phyloP scores from a whole-genome alignment of 2,113 vertebrate species.

The Tachysurus fulvidraco region DNA sequence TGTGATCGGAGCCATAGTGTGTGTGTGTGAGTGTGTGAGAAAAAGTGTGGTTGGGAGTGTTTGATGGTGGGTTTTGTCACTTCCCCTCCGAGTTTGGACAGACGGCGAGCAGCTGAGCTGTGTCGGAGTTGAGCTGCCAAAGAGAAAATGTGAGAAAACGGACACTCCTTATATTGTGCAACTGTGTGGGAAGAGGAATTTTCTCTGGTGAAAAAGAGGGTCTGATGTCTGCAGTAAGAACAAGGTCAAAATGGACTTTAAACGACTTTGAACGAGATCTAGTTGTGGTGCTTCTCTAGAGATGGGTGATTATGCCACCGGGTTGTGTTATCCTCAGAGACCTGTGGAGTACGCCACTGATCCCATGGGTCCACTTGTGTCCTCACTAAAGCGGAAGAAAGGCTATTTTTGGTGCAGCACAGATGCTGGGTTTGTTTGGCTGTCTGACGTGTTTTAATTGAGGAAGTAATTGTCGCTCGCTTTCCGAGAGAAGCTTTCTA shows the following conservation, averaged over 20 bases:
- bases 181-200: conserved; percentile 52
- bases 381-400: conserved; percentile 1
- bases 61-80: conserved; percentile 60
- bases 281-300: neutral
- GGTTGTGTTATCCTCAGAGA: conserved; percentile 27
- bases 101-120: conserved; percentile 61
- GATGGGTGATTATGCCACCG: neutral
- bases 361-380: conserved; percentile 50
- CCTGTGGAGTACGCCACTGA: conserved; percentile 55
- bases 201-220: conserved; percentile 38
- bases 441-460: conserved; percentile 46
- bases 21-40: conserved; percentile 28
- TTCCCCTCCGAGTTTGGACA: conserved; percentile 61
- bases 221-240: conserved; percentile 53
- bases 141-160: conserved; percentile 71
- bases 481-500: neutral
- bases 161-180: conserved; percentile 37
- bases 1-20: neutral
- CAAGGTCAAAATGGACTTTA: conserved; percentile 61
- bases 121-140: conserved; percentile 55
- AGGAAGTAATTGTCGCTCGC: conserved; percentile 43
- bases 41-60: conserved; percentile 28
- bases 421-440: conserved; percentile 45
- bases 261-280: neutral
- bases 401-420: conserved; percentile 61